A percentile compares a stretch with the other conserved stretches of the same genome.
Evolutionary conservation across 2,797 vertebrate genomes (phyloP).

Genomic region (Uromys caudimaculatus): DNA sequence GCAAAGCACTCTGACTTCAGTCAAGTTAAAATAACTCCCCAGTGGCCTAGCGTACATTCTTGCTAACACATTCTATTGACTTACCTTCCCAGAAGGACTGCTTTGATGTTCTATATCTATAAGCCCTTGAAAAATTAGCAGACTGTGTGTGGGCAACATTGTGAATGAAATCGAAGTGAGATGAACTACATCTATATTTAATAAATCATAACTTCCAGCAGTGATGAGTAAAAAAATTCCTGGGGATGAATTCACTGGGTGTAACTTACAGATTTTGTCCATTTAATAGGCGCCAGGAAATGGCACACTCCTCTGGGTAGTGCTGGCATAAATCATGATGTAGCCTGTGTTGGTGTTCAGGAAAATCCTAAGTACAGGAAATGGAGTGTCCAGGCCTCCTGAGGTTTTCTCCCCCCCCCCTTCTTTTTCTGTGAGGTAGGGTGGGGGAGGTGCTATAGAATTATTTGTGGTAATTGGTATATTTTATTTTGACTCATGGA

Average conservation of each 20-base stretch:
- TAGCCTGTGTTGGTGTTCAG: slow-evolving; percentile 33
- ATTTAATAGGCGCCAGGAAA: slow-evolving; percentile 35
- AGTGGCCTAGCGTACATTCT: slow-evolving; percentile 59
- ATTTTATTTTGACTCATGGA: slow-evolving; percentile 56
- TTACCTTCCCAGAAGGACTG: slow-evolving; percentile 67
- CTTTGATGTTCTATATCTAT: slow-evolving; percentile 68
- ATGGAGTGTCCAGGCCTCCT: slow-evolving; percentile 24
- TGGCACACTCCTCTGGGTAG: slow-evolving; percentile 14
- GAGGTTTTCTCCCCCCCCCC: too few relatives aligned
- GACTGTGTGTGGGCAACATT: slow-evolving; percentile 80
- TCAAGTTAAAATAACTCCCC: slow-evolving; percentile 75
- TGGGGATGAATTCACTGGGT: slow-evolving; percentile 49
- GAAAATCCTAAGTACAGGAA: slow-evolving; percentile 59
- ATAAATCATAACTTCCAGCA: slow-evolving; percentile 77
- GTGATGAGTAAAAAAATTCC: slow-evolving; percentile 71
- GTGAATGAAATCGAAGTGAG: slow-evolving; percentile 82
- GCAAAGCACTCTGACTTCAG: slow-evolving; percentile 69
- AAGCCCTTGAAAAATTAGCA: slow-evolving; percentile 76
- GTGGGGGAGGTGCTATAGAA: background rate
- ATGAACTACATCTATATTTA: slow-evolving; percentile 78
- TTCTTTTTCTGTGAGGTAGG: background rate
- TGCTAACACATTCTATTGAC: slow-evolving; percentile 70
- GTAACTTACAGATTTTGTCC: slow-evolving; percentile 47
- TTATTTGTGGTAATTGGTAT: slow-evolving; percentile 29
- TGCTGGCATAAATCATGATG: slow-evolving; percentile 46